A percentile compares a stretch with the other conserved stretches of the same genome.
These are phyloP conservation scores for Colostygia pectinataria DNA, from an alignment of 2,888 invertebrate genomes.

Conservation along the genomic window DNA sequence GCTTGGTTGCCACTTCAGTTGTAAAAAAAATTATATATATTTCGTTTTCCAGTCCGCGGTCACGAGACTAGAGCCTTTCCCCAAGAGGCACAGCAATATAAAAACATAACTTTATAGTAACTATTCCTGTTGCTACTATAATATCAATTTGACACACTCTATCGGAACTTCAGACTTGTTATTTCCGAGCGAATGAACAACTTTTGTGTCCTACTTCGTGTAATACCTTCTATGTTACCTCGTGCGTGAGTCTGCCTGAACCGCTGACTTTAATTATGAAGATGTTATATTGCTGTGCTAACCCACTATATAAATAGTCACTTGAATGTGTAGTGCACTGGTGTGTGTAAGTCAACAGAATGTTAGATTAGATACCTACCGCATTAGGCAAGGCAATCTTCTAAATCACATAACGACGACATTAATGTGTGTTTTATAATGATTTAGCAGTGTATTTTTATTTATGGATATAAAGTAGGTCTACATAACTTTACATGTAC, in stretches of 20 bases:
- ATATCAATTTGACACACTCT: too few species aligned
- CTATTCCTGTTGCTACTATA: too few species aligned
- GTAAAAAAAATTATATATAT: too few species aligned
- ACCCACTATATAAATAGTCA: conserved; percentile 9
- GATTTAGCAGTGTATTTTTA: not conserved
- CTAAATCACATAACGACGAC: not conserved
- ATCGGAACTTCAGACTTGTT: not conserved
- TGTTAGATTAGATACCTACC: not conserved
- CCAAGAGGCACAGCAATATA: too few species aligned
- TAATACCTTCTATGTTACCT: not conserved
- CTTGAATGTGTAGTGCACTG: conserved; percentile 3
- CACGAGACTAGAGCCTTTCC: too few species aligned
- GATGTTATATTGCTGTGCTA: conserved; percentile 16
- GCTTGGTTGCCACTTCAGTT: too few species aligned
- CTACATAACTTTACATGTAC: too few species aligned
- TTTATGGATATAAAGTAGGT: not conserved
- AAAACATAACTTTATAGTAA: too few species aligned
- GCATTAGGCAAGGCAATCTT: conserved; percentile 6
- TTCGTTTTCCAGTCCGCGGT: too few species aligned
- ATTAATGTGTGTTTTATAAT: conserved; percentile 3
- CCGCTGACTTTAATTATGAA: conserved; percentile 22
- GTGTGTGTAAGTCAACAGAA: not conserved
- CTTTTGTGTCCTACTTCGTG: conserved; percentile 9
- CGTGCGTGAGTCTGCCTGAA: conserved; percentile 14
- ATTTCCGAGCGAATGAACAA: not conserved